A percentile compares a stretch with the other conserved stretches of the same genome.
phyloP scores from a whole-genome alignment of 2,113 vertebrate genomes.

The Paradoxurus hermaphroditus region DNA sequence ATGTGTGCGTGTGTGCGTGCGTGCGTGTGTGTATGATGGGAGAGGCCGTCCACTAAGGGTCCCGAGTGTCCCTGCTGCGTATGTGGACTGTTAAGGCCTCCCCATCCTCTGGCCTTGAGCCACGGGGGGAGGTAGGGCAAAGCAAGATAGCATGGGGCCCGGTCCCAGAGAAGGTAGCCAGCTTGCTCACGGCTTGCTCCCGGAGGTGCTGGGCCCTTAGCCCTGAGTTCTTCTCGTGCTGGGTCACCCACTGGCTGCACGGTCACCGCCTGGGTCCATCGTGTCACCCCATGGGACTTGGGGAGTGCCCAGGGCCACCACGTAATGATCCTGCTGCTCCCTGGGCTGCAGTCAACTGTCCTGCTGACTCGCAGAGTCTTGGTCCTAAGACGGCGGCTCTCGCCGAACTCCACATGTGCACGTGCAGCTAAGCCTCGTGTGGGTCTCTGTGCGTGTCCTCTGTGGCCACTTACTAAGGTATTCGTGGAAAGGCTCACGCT shows the following conservation, averaged over 20 bases:
- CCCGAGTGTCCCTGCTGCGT: neutral
- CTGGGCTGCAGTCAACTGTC: neutral
- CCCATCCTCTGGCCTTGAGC: neutral
- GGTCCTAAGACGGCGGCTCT: neutral
- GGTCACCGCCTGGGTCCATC: neutral
- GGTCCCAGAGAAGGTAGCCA: neutral
- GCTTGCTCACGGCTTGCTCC: too few relatives aligned
- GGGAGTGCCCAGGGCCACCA: fast-evolving
- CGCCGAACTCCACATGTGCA: too few relatives aligned
- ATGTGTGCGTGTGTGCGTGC: fast-evolving
- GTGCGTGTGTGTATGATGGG: neutral
- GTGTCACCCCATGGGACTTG: fast-evolving
- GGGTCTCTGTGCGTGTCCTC: too few relatives aligned
- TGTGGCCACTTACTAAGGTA: neutral
- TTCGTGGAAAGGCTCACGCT: neutral
- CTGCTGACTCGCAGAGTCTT: neutral
- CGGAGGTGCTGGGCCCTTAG: neutral
- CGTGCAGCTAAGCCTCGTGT: too few relatives aligned
- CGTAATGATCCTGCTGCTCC: fast-evolving
- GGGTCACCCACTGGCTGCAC: neutral
- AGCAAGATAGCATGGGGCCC: neutral
- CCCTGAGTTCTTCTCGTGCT: neutral
- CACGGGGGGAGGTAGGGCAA: neutral
- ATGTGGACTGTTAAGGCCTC: neutral
- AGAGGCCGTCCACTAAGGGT: fast-evolving